A percentile compares a stretch with the other conserved stretches of the same genome.
Conservation (phyloP, 2,888 invertebrate genomes). For the Drosophila meridiana region DNA sequence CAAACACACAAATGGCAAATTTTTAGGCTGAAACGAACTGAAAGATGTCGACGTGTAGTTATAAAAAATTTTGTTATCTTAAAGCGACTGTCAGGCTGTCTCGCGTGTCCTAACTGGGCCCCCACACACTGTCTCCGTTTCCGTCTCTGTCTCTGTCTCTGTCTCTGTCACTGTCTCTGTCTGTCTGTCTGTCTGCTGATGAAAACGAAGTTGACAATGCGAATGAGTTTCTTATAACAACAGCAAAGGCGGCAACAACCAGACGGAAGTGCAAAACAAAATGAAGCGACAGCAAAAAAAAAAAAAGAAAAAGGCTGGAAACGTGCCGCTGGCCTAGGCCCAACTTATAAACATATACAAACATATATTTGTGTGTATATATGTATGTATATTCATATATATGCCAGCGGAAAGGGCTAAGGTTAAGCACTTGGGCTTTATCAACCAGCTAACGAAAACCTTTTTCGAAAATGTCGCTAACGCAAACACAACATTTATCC, state of each 20-base stretch:
- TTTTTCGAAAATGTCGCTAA: slow-evolving; percentile 55
- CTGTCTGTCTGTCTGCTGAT: slow-evolving; percentile 56
- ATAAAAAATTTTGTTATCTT: slow-evolving; percentile 72
- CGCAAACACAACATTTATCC: slow-evolving; percentile 59
- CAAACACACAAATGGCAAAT: slow-evolving; percentile 46
- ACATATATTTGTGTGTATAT: not conserved
- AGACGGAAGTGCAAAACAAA: slow-evolving; percentile 65
- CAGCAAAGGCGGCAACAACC: slow-evolving; percentile 30
- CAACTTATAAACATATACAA: slow-evolving; percentile 11
- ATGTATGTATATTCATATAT: not conserved
- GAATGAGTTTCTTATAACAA: slow-evolving; percentile 79
- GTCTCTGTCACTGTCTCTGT: not conserved
- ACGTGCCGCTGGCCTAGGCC: slow-evolving; percentile 63
- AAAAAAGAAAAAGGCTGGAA: slow-evolving; percentile 69
- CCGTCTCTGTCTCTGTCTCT: not conserved
- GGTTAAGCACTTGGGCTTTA: slow-evolving; percentile 62
- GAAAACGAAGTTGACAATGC: slow-evolving; percentile 79
- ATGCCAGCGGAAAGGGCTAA: slow-evolving; percentile 44
- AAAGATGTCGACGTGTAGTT: slow-evolving; percentile 70
- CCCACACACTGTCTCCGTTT: not conserved
- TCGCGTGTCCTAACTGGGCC: not conserved
- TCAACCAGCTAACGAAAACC: slow-evolving; percentile 17
- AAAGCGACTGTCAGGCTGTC: slow-evolving; percentile 67
- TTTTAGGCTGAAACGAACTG: slow-evolving; percentile 38
- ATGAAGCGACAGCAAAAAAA: slow-evolving; percentile 78